phyloP scores from a whole-genome alignment of 1,140 invertebrate species.

The Drosophila insularis region DNA sequence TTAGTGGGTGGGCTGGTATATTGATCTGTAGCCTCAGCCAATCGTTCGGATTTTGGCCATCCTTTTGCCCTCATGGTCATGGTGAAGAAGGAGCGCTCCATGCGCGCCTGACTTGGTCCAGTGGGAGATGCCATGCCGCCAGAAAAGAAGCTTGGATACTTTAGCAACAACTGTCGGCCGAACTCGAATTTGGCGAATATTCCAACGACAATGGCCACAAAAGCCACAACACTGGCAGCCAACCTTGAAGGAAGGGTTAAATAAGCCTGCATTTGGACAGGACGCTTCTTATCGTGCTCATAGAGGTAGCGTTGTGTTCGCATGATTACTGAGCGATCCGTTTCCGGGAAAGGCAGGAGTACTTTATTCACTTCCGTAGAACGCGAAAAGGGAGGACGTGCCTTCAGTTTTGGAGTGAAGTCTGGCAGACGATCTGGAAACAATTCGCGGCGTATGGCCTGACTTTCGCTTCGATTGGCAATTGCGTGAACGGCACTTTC shows the following conservation, averaged over 20 bases:
- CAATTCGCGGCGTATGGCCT: constrained; percentile 85
- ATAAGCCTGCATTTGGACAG: constrained; percentile 88
- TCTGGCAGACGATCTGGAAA: constrained; percentile 86
- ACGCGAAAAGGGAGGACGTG: constrained; percentile 85
- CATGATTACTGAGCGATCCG: constrained; percentile 90
- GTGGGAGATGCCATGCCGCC: constrained; percentile 87
- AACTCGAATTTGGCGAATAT: constrained; percentile 86
- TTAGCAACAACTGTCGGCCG: constrained; percentile 86
- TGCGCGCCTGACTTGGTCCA: constrained; percentile 86
- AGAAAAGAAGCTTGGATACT: constrained; percentile 90
- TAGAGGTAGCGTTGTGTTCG: constrained; percentile 90
- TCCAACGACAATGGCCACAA: constrained; percentile 86
- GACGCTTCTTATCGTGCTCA: constrained; percentile 87
- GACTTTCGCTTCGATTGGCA: constrained; percentile 86
- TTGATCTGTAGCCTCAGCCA: constrained; percentile 85
- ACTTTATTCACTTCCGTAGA: constrained; percentile 84
- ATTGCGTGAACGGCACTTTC: constrained; percentile 90
- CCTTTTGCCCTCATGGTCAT: constrained; percentile 90
- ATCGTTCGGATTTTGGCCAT: constrained; percentile 88
- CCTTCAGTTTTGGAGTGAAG: constrained; percentile 85
- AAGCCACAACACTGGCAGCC: constrained; percentile 79
- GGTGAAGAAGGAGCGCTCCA: constrained; percentile 86
- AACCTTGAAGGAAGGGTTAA: constrained; percentile 83
- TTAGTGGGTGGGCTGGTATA: constrained; percentile 86
- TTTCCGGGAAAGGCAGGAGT: constrained; percentile 90